phyloP scores from a whole-genome alignment of 2,888 invertebrate species.

The Brachycybe producta region DNA sequence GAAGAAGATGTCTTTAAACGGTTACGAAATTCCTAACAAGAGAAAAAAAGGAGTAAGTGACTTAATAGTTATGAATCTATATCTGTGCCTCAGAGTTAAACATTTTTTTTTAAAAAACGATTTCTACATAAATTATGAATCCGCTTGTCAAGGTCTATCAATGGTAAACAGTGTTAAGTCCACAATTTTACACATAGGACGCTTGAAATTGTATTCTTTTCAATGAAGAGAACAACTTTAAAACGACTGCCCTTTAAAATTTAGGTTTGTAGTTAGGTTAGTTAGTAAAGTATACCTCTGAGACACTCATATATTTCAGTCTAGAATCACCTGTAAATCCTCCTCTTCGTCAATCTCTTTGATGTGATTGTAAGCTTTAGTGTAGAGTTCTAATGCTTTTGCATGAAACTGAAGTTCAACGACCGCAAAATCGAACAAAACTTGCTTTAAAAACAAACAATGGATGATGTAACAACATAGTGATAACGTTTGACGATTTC shows the following conservation, averaged over 20 bases:
- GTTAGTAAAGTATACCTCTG: background rate
- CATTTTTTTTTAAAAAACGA: too few species aligned
- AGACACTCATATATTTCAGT: background rate
- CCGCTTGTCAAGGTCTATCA: too few species aligned
- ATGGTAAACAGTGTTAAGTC: too few species aligned
- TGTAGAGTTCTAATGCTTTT: slow-evolving; percentile 65
- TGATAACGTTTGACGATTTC: background rate
- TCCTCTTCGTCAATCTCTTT: slow-evolving; percentile 57
- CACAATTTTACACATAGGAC: too few species aligned
- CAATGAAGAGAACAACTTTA: too few species aligned
- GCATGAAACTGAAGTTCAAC: slow-evolving; percentile 73
- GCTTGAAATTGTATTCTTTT: too few species aligned
- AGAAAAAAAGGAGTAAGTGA: too few species aligned
- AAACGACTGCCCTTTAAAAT: too few species aligned
- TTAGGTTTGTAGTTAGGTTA: background rate
- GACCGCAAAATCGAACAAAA: slow-evolving; percentile 36
- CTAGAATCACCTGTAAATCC: slow-evolving; percentile 26
- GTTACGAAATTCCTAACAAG: slow-evolving; percentile 8
- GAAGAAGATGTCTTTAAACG: slow-evolving; percentile 3
- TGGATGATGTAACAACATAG: background rate
- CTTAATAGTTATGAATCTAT: too few species aligned
- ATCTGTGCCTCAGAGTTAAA: too few species aligned
- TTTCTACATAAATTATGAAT: too few species aligned
- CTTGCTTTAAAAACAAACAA: slow-evolving; percentile 28
- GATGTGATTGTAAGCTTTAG: slow-evolving; percentile 62